Percentiles rank a stretch among this genome's conserved stretches.
Conservation (phyloP, 1,140 invertebrate genomes). For the Polyergus mexicanus region DNA sequence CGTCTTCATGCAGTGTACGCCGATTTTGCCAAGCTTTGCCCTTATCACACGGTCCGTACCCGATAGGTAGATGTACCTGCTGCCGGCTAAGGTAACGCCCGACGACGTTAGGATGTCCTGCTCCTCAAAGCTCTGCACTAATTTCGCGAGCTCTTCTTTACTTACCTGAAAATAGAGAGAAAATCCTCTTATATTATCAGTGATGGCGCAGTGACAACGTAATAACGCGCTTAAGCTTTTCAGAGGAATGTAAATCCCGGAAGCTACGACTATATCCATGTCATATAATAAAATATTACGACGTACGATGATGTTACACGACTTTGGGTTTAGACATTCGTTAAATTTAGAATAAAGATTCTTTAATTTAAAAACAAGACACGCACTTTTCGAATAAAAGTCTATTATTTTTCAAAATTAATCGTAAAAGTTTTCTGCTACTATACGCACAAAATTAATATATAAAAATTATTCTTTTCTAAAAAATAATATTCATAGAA, state of each 20-base stretch:
- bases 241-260: background rate
- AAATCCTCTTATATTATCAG: background rate
- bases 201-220: background rate
- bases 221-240: conserved; percentile 3
- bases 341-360: background rate
- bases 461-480: background rate
- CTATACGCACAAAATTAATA: background rate
- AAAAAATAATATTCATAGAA: background rate
- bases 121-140: conserved; percentile 95
- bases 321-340: background rate
- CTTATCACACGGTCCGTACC: conserved; percentile 96
- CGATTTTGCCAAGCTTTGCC: conserved; percentile 96
- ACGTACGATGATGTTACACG: too few species aligned
- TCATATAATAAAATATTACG: background rate
- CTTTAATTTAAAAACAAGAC: background rate
- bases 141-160: conserved; percentile 95
- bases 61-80: conserved; percentile 96
- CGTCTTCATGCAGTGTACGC: conserved; percentile 97
- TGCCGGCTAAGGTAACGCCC: conserved; percentile 95
- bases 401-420: background rate
- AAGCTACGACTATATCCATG: background rate
- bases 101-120: conserved; percentile 94
- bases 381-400: background rate
- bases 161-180: conserved; percentile 89
- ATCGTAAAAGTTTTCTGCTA: background rate